Percentiles rank a stretch among this genome's conserved stretches.
Evolutionary conservation across 2,888 invertebrate genomes (phyloP).

Genomic region (Megamerina dolium): DNA sequence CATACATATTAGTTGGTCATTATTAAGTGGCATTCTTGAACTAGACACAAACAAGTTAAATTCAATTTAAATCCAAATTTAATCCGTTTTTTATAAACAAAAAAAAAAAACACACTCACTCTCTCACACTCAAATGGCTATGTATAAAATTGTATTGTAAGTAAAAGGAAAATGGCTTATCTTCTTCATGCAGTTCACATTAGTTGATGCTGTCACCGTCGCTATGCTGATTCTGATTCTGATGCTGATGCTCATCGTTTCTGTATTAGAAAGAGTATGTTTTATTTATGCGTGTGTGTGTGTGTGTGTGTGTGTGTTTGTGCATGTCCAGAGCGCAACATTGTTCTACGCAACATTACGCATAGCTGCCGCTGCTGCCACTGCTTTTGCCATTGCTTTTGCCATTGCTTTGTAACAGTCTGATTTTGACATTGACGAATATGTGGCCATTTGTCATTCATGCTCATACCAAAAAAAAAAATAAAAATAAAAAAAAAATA

Average conservation of each 20-base stretch:
- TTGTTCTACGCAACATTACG: constrained; percentile 18
- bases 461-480: constrained; percentile 38
- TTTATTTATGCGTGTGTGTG: not conserved
- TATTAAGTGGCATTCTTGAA: no score
- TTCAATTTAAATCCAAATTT: no score
- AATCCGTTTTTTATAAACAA: no score
- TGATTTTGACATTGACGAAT: constrained; percentile 52
- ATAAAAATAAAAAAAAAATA: constrained; percentile 14
- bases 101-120: no score
- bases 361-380: constrained; percentile 10
- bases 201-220: not conserved
- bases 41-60: no score
- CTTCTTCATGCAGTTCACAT: constrained; percentile 14
- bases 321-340: constrained; percentile 10
- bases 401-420: constrained; percentile 49
- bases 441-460: constrained; percentile 48
- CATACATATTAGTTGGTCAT: no score
- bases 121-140: no score
- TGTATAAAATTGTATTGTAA: constrained; percentile 3
- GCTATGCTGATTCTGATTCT: constrained; percentile 1
- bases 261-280: not conserved
- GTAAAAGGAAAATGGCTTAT: constrained; percentile 16
- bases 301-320: constrained; percentile 16
- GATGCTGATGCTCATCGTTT: not conserved
- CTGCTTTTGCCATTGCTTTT: no score